Evolutionary conservation across 2,797 vertebrate species (phyloP).

Genomic region (Lithobates sylvaticus): DNA sequence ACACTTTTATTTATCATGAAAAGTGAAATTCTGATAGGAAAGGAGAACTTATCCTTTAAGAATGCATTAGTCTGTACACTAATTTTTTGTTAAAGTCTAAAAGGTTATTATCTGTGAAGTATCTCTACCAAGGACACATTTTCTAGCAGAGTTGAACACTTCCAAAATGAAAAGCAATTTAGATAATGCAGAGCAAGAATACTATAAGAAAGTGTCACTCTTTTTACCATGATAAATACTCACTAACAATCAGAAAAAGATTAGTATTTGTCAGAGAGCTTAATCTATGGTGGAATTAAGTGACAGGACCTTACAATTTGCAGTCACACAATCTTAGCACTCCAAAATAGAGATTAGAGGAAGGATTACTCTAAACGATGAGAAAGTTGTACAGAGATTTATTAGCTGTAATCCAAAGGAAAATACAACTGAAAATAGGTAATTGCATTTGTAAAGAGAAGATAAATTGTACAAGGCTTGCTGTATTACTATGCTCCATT

Average conservation of each 20-base stretch:
- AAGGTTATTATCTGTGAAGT: constrained; percentile 8
- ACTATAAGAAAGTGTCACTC: background rate
- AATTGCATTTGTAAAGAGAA: background rate
- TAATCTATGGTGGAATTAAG: constrained; percentile 6
- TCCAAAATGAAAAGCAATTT: constrained; percentile 24
- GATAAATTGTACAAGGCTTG: background rate
- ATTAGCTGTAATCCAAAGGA: background rate
- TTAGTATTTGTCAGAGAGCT: constrained; percentile 25
- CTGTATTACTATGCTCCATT: background rate
- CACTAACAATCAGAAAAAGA: constrained; percentile 37
- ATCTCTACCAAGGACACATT: background rate
- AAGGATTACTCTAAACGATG: background rate
- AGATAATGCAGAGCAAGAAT: constrained; percentile 26
- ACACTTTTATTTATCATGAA: too few species aligned
- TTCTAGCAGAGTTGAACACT: constrained; percentile 5
- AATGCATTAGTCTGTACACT: background rate
- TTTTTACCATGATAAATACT: constrained; percentile 18
- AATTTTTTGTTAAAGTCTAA: background rate
- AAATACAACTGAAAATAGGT: constrained; percentile 2
- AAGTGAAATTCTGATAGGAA: too few species aligned
- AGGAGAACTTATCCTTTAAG: too few species aligned
- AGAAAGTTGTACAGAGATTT: background rate
- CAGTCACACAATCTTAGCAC: constrained; percentile 1
- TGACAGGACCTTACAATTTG: constrained; percentile 12
- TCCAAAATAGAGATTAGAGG: constrained; percentile 5